Conservation (phyloP, 2,797 vertebrate species). For the Centropyge bicolor region DNA sequence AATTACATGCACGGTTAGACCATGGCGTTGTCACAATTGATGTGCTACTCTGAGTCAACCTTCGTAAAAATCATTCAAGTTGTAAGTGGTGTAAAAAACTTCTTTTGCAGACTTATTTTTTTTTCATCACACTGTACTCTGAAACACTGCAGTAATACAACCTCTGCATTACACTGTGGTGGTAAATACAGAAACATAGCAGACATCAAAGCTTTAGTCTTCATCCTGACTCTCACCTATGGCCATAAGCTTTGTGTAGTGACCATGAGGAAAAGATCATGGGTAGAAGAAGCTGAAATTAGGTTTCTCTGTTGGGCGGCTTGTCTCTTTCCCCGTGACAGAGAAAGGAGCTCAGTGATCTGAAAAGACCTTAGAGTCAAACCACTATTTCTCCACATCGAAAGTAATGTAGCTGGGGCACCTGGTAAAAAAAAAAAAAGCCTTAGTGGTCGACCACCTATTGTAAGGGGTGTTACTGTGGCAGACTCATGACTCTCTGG, state of each 20-base stretch:
- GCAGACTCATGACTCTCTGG: neutral
- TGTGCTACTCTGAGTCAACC: slow-evolving; percentile 71
- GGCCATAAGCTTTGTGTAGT: slow-evolving; percentile 19
- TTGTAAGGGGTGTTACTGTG: neutral
- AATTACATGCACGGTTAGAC: slow-evolving; percentile 79
- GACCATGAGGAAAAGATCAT: slow-evolving; percentile 27
- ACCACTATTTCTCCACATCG: slow-evolving; percentile 2
- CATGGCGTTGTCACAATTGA: slow-evolving; percentile 74
- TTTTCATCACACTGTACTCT: slow-evolving; percentile 32
- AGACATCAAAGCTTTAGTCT: slow-evolving; percentile 8
- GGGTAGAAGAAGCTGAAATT: slow-evolving; percentile 21
- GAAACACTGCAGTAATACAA: slow-evolving; percentile 17
- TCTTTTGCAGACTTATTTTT: slow-evolving; percentile 37
- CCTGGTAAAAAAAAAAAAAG: neutral
- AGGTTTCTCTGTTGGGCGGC: slow-evolving; percentile 21
- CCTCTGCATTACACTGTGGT: slow-evolving; percentile 1
- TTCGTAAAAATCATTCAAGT: slow-evolving; percentile 72
- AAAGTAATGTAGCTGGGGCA: slow-evolving; percentile 8
- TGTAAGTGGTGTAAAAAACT: slow-evolving; percentile 56
- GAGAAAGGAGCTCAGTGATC: slow-evolving; percentile 22
- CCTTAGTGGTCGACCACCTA: neutral
- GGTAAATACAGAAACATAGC: slow-evolving; percentile 2
- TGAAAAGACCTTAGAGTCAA: slow-evolving; percentile 34
- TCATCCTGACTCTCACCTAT: slow-evolving; percentile 13
- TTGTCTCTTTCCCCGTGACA: slow-evolving; percentile 17